Percentiles rank a stretch among this genome's conserved stretches.
Conservation (phyloP, 2,888 invertebrate species). For the Meghimatium bilineatum region DNA sequence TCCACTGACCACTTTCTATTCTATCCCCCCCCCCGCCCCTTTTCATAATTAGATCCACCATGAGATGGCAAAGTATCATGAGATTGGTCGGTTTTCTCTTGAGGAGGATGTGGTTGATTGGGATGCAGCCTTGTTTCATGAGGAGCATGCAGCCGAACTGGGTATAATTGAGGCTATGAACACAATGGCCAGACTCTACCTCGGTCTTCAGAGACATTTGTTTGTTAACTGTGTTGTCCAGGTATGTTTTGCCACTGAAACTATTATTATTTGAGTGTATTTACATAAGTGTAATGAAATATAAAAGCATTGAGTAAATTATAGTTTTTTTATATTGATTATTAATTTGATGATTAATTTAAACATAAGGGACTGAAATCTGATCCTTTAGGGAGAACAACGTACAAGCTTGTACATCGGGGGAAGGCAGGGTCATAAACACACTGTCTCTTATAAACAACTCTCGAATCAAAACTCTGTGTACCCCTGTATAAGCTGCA, state of each 20-base stretch:
- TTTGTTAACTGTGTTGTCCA: slow-evolving; percentile 77
- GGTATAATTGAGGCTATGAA: slow-evolving; percentile 79
- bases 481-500: too few relatives aligned
- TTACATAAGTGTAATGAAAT: neutral
- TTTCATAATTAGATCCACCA: slow-evolving; percentile 78
- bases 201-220: slow-evolving; percentile 79
- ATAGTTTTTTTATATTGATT: too few relatives aligned
- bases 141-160: slow-evolving; percentile 79
- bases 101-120: slow-evolving; percentile 76
- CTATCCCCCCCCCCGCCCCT: too few relatives aligned
- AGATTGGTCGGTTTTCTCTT: slow-evolving; percentile 78
- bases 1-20: too few relatives aligned
- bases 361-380: too few relatives aligned
- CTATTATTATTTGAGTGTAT: neutral
- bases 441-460: too few relatives aligned
- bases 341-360: too few relatives aligned
- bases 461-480: too few relatives aligned
- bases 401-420: too few relatives aligned
- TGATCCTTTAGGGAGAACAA: too few relatives aligned
- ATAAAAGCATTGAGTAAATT: too few relatives aligned
- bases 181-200: slow-evolving; percentile 78
- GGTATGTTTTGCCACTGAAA: slow-evolving; percentile 55
- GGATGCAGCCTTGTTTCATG: slow-evolving; percentile 79
- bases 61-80: slow-evolving; percentile 80
- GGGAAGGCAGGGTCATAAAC: too few relatives aligned